Base-by-base conservation (phyloP, 2,113 vertebrate species). In the Coregonus clupeaformis region DNA sequence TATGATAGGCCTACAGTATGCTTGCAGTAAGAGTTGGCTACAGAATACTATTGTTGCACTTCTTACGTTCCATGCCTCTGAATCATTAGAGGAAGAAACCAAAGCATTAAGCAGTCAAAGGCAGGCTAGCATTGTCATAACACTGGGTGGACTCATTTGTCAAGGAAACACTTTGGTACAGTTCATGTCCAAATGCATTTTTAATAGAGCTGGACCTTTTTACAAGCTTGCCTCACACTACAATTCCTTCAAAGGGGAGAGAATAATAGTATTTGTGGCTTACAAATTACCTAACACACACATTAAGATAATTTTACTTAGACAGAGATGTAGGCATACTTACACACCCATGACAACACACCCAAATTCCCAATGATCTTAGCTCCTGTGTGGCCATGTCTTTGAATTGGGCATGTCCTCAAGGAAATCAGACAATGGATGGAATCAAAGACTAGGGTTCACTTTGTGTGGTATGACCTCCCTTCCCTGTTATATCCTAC, bases 11-110 rank as follows among this genome's bases (percentile, higher is more conserved):
- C 60, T 72, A 62, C 55, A 59, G 70, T 42, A 67, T 63, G 18
- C 60, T 45, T 55, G 62, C 70, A 32, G 25, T 77, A 65, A 76
- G 78, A 82, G 77, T 75, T 78, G 79, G 75, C 72, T 25, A 20
- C 27, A 14, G 57, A 68, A 55, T 55, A 27, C 72, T 42, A 12
- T 11, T 57, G 69, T 74, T 36, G 36, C 1, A 16, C 64, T 60
- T 68, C 72, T 64, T n/a, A 24, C 49, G 71, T 57, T 74, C 75
- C 72, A 32, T 7, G 14, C 52, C 64, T 59, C 27, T 67, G n/a
- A 67, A 67, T n/a, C 55, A 24, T 22, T 52, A 24, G 29, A 13
- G n/a, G 18, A 68, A 49, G 68, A 0, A 42, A 42, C 73, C 45
- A 80, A 78, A 74, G 30, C 24, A 72, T 78, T 29, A 68, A 20